These are phyloP conservation scores for Blastomussa wellsi DNA, from an alignment of 92 coral and sea anemone genomes.

Conservation along the genomic window DNA sequence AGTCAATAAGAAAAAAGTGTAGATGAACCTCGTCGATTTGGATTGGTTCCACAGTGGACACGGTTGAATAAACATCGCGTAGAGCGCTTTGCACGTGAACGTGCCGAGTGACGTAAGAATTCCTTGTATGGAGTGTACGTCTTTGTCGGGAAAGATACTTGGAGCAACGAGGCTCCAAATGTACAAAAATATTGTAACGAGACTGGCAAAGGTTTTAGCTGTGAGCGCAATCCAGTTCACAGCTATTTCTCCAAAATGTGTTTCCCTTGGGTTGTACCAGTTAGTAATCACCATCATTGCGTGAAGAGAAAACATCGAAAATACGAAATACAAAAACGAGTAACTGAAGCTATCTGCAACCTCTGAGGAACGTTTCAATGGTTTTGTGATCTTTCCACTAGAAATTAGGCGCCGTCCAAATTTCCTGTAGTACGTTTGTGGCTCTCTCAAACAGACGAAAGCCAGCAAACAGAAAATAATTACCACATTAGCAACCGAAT, in stretches of 20 bases:
- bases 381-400: slow-evolving; percentile 33
- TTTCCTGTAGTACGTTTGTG: slow-evolving; percentile 38
- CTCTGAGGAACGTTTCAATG: not conserved
- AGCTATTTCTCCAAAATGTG: slow-evolving; percentile 30
- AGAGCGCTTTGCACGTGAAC: slow-evolving; percentile 64
- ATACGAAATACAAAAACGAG: slow-evolving; percentile 54
- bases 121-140: slow-evolving; percentile 55
- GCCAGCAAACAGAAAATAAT: slow-evolving; percentile 55
- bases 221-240: slow-evolving; percentile 66
- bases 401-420: slow-evolving; percentile 43
- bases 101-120: slow-evolving; percentile 63
- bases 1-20: slow-evolving; percentile 74
- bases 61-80: slow-evolving; percentile 66
- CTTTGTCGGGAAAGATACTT: slow-evolving; percentile 59
- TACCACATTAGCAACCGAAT: slow-evolving; percentile 46
- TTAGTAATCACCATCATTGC: slow-evolving; percentile 57
- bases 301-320: slow-evolving; percentile 51
- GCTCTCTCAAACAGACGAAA: slow-evolving; percentile 69
- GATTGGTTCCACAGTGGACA: slow-evolving; percentile 81
- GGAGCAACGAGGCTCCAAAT: slow-evolving; percentile 83
- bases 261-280: slow-evolving; percentile 53
- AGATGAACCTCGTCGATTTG: slow-evolving; percentile 74
- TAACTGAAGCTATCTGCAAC: slow-evolving; percentile 37
- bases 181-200: slow-evolving; percentile 48
- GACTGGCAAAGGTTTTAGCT: slow-evolving; percentile 63